These are phyloP conservation scores for Dromiciops gliroides DNA, from an alignment of 2,113 vertebrate species.

Conservation along the genomic window DNA sequence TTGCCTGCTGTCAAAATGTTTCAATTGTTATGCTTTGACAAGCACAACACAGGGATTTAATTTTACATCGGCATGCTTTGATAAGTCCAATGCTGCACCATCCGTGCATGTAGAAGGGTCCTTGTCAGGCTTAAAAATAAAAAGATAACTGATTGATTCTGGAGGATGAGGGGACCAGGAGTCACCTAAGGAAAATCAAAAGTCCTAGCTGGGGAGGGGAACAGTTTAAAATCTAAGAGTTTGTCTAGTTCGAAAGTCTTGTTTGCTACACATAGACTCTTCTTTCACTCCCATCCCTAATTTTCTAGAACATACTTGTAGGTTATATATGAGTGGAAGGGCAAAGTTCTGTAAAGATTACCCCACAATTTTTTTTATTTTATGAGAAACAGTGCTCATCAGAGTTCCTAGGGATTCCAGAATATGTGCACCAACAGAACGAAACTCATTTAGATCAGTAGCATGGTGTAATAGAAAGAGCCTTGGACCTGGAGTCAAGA, in stretches of 20 bases:
- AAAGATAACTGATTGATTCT: constrained; percentile 44
- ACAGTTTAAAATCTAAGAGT: constrained; percentile 55
- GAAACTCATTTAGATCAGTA: not conserved
- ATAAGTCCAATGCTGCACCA: not conserved
- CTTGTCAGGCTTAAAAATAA: constrained; percentile 31
- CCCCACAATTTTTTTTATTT: not conserved
- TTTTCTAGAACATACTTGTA: not conserved
- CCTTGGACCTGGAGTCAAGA: not conserved
- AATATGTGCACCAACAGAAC: not conserved
- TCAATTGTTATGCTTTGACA: constrained; percentile 33
- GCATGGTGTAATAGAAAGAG: not conserved
- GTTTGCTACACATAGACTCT: constrained; percentile 36
- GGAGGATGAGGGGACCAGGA: constrained; percentile 1
- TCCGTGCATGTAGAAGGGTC: constrained; percentile 10
- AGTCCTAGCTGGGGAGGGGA: constrained; percentile 52
- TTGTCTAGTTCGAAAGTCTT: not conserved
- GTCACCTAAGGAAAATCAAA: constrained; percentile 63
- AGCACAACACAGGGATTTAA: constrained; percentile 27
- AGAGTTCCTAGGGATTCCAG: not conserved
- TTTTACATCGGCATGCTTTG: constrained; percentile 12
- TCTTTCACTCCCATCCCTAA: constrained; percentile 21
- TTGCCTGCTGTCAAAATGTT: constrained; percentile 55
- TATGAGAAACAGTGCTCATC: not conserved
- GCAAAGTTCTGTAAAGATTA: not conserved
- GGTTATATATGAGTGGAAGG: not conserved